Base-by-base conservation (phyloP, 2,797 vertebrate genomes). In the Lithobates sylvaticus region DNA sequence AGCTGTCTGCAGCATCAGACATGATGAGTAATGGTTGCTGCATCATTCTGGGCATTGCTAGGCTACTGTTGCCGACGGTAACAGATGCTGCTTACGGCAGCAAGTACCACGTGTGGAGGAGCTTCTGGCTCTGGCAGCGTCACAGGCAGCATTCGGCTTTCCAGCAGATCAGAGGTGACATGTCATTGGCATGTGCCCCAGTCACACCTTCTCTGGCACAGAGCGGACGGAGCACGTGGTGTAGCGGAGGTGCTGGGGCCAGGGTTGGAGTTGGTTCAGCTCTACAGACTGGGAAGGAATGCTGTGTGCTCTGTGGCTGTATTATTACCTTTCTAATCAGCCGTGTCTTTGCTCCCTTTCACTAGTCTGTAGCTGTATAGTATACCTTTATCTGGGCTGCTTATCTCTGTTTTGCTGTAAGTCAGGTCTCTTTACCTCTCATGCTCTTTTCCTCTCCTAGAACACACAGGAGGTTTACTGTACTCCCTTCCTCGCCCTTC, bases 71-170 rank as follows among this genome's bases (percentile, higher is more conserved):
- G 68, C 79, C 77, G 10, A 13, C 36, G 36, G 78, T 79, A 81
- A 81, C 79, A 72, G 67, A 86, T 86, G 85, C 58, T 82, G 36
- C 70, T 71, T 86, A 65, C 36, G 73, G 76, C 78, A 76, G 72
- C 58, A 70, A 26, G 27, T 36, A 64, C 71, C 69, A 67, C 29
- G 32, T 44, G 78, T n/a, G 69, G 36, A 64, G 18, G 21, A 71
- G 26, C 50, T 21, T 54, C n/a, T 84, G 18, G 13, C 29, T 50
- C 12, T 47, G 77, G 64, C 39, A 78, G 29, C 78, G 47, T 54
- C 23, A 58, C 39, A 54, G 3, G 2, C 29, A 71, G 68, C 27
- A 50, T 13, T n/a, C 5, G 16, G 78, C 18, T 79, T 34, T 26
- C n/a, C 39, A 36, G 42, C 61, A 64, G 65, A 6, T 54, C 27